phyloP scores from a whole-genome alignment of 2,888 invertebrate genomes.

The Nematopogon swammerdamellus region DNA sequence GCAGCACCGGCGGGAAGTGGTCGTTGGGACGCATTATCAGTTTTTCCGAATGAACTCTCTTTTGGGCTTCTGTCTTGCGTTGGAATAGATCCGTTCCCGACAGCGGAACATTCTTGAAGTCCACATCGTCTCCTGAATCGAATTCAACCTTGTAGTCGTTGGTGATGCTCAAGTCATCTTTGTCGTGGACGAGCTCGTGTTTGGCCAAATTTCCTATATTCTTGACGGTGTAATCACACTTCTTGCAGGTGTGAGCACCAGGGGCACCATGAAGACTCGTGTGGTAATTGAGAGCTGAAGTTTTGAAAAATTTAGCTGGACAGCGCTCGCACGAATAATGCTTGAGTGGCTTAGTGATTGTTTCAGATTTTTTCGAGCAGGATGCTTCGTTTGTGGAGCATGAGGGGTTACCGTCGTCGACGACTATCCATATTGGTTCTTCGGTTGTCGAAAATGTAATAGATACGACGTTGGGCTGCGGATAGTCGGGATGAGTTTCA shows the following conservation, averaged over 20 bases:
- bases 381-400: constrained; percentile 6
- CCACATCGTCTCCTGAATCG: constrained; percentile 46
- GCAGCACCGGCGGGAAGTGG: constrained; percentile 49
- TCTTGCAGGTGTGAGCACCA: constrained; percentile 64
- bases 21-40: constrained; percentile 50
- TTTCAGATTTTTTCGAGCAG: constrained; percentile 20
- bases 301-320: constrained; percentile 71
- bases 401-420: constrained; percentile 21
- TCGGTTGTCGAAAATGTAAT: constrained; percentile 26
- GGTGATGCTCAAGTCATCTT: constrained; percentile 21
- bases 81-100: constrained; percentile 66
- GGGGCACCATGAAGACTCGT: constrained; percentile 63
- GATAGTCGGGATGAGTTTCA: constrained; percentile 60
- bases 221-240: constrained; percentile 69
- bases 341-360: constrained; percentile 34
- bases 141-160: constrained; percentile 29
- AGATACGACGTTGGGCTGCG: constrained; percentile 59
- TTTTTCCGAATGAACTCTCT: constrained; percentile 44
- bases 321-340: constrained; percentile 61
- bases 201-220: constrained; percentile 65
- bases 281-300: constrained; percentile 67
- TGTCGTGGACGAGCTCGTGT: constrained; percentile 58
- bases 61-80: constrained; percentile 60
- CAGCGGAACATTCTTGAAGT: constrained; percentile 54
- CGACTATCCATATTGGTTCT: constrained; percentile 45